Base-by-base conservation (phyloP, 2,888 invertebrate species). In the Drosophila prolongata region DNA sequence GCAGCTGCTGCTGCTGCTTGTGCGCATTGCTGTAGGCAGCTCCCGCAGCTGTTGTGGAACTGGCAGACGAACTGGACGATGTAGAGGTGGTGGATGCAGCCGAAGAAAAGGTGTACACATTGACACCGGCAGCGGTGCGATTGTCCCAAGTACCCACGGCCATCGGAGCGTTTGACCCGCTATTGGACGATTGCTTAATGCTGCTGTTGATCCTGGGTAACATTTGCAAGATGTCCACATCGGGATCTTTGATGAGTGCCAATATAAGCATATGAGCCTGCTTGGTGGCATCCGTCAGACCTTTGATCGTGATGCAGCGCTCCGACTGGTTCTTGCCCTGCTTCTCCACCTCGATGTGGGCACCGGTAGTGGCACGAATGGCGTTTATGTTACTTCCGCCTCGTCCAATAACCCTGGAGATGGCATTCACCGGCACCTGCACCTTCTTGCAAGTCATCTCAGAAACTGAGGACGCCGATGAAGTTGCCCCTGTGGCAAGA, bases 321-420 rank as follows among this genome's bases (percentile, higher is more conserved):
- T 98, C 98, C 61, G 97, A 97, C 93, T 97, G 98, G 6, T 97
- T 96, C 93, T 98, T 98, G 91, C 96, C 96, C 93, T 98, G 98
- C 92, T 99, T 99, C 92, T 99, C 99, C 30, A 99, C 98, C 93
- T 99, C 98, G 90, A 99, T 99, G 91, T 98, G 98, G 6, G 99
- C 99, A 68, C 98, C 98, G 35, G 99, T 99, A 57, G 98, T 97
- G 64, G 97, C 97, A 67, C 99, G 94, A 91, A 99, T 99, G 11
- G 99, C 98, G 93, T 99, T 99, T 89, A 99, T 99, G 93, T 99
- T 99, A 93, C 96, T 97, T 53, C 99, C 99, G 35, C 97, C 98
- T 85, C 99, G 95, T 0, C 99, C 99, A 90, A 99, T 99, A 56
- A 99, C 98, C 60, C 99, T 95, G 68, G 98, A 98, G 73, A 99